phyloP scores from a whole-genome alignment of 2,113 vertebrate species.

The Gila orcuttii region DNA sequence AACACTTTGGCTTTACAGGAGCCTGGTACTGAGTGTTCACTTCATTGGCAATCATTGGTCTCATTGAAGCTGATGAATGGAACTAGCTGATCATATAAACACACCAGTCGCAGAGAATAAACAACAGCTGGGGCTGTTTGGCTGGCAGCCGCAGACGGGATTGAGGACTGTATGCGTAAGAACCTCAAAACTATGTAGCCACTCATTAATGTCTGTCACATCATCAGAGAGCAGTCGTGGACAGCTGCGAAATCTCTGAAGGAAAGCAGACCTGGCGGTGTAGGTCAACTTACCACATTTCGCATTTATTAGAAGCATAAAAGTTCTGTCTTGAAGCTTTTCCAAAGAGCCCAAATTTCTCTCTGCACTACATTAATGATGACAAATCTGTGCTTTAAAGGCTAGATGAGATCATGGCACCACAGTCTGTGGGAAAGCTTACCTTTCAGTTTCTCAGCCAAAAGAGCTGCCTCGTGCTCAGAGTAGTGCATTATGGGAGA shows the following conservation, averaged over 20 bases:
- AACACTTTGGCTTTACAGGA: conserved; percentile 3
- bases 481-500: conserved; percentile 90
- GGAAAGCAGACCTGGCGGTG: conserved; percentile 2
- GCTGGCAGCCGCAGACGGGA: conserved; percentile 25
- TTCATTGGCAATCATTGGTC: conserved; percentile 14
- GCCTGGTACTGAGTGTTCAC: conserved; percentile 4
- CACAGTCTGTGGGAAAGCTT: conserved; percentile 50
- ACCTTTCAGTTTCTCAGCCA: conserved; percentile 95
- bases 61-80: conserved; percentile 30
- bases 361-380: conserved; percentile 30
- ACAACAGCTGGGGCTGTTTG: conserved; percentile 48
- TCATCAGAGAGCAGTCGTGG: conserved; percentile 16
- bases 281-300: conserved; percentile 31
- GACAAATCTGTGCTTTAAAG: conserved; percentile 29
- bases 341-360: conserved; percentile 11
- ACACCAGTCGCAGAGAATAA: conserved; percentile 39
- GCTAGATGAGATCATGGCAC: conserved; percentile 30
- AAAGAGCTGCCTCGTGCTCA: conserved; percentile 83
- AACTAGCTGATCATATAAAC: conserved; percentile 29
- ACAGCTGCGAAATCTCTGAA: conserved; percentile 18
- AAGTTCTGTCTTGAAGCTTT: conserved; percentile 31
- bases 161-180: not conserved
- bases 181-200: not conserved
- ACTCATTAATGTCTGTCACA: conserved; percentile 33
- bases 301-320: not conserved